phyloP scores from a whole-genome alignment of 2,888 invertebrate species.

The Eucera pruinosa region DNA sequence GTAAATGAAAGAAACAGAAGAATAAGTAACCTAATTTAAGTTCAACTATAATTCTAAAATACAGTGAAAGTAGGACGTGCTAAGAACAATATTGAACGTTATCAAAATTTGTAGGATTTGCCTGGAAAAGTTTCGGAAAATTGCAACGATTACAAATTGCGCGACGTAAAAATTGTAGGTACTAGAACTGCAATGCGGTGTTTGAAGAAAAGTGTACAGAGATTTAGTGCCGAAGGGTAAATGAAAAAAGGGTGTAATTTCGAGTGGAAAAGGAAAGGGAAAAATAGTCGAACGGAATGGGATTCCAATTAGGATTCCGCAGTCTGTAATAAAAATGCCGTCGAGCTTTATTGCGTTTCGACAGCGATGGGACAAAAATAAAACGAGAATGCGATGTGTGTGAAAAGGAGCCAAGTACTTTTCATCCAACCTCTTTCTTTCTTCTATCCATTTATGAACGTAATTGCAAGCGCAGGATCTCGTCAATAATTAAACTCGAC shows the following conservation, averaged over 20 bases:
- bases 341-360: slow-evolving; percentile 58
- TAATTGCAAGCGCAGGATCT: slow-evolving; percentile 5
- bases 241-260: not conserved
- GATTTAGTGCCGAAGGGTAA: not conserved
- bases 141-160: too few relatives aligned
- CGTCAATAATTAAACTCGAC: not conserved
- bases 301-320: slow-evolving; percentile 65
- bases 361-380: slow-evolving; percentile 23
- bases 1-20: too few relatives aligned
- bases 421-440: not conserved
- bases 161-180: too few relatives aligned
- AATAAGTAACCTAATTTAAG: too few relatives aligned
- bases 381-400: not conserved
- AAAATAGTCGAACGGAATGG: slow-evolving; percentile 23
- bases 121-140: too few relatives aligned
- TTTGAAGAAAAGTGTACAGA: not conserved
- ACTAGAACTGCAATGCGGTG: too few relatives aligned
- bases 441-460: not conserved
- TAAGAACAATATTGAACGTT: too few relatives aligned
- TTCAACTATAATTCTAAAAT: too few relatives aligned
- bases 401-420: not conserved
- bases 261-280: not conserved
- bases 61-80: too few relatives aligned
- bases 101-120: too few relatives aligned
- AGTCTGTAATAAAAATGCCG: slow-evolving; percentile 64